Evolutionary conservation across 2,888 invertebrate genomes (phyloP).

Genomic region (Phasia obesa): DNA sequence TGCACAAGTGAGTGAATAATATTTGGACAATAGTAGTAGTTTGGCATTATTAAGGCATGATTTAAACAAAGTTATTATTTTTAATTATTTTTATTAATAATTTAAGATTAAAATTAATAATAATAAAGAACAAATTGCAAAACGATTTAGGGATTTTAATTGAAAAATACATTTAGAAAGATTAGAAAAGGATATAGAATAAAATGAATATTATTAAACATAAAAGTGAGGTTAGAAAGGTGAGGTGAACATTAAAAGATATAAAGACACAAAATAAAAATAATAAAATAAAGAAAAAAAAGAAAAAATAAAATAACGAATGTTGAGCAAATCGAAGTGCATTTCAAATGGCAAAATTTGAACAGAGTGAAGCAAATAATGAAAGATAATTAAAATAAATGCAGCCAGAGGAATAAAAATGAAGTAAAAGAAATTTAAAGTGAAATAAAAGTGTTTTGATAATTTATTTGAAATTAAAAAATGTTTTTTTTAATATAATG

Average conservation of each 20-base stretch:
- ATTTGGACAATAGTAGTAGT: slow-evolving; percentile 37
- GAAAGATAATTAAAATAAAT: slow-evolving; percentile 37
- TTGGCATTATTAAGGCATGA: slow-evolving; percentile 55
- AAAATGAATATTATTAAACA: background rate
- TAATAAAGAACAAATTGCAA: slow-evolving; percentile 70
- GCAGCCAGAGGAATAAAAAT: slow-evolving; percentile 22
- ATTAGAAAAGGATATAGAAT: slow-evolving; percentile 43
- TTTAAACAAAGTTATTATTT: slow-evolving; percentile 52
- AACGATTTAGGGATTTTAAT: slow-evolving; percentile 61
- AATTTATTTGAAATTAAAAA: background rate
- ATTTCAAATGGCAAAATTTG: slow-evolving; percentile 15
- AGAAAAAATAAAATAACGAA: slow-evolving; percentile 27
- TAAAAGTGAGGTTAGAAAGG: slow-evolving; percentile 4
- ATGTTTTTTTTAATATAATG: slow-evolving; percentile 14
- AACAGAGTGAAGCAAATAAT: slow-evolving; percentile 30
- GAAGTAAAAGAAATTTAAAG: slow-evolving; percentile 25
- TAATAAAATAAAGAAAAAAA: slow-evolving; percentile 35
- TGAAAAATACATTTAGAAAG: slow-evolving; percentile 40
- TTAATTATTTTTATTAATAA: slow-evolving; percentile 37
- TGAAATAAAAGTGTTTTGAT: slow-evolving; percentile 27
- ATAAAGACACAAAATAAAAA: slow-evolving; percentile 53
- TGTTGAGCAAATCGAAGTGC: slow-evolving; percentile 29
- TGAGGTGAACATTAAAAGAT: slow-evolving; percentile 36
- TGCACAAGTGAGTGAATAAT: slow-evolving; percentile 52
- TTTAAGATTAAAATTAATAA: slow-evolving; percentile 50